These are phyloP conservation scores for Coccyzus lansbergi DNA, from an alignment of 2,797 vertebrate genomes.

Conservation along the genomic window DNA sequence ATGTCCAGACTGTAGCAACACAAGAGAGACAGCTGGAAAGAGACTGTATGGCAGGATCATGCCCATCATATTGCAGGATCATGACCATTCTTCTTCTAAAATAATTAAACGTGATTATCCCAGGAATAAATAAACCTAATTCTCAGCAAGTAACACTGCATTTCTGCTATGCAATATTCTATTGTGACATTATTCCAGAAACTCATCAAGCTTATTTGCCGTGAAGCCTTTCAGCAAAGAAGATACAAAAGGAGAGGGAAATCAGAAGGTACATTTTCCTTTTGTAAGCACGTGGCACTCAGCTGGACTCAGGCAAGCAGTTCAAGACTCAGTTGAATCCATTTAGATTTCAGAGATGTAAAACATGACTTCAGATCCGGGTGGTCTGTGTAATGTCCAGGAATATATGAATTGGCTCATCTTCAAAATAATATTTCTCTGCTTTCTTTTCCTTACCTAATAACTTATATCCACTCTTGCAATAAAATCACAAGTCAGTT, in stretches of 20 bases:
- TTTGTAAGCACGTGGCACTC: neutral
- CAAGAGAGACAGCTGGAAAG: neutral
- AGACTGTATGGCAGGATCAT: neutral
- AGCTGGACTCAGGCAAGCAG: constrained; percentile 31
- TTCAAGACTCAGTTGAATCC: constrained; percentile 16
- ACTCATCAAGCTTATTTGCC: neutral
- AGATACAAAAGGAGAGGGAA: neutral
- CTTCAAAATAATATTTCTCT: constrained; percentile 58
- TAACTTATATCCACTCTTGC: constrained; percentile 54
- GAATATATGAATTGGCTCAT: constrained; percentile 65
- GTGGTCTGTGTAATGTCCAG: constrained; percentile 69
- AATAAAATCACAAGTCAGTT: neutral
- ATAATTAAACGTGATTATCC: neutral
- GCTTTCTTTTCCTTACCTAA: constrained; percentile 63
- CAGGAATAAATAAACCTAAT: neutral
- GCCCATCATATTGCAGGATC: neutral
- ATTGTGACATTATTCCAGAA: neutral
- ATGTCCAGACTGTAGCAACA: neutral
- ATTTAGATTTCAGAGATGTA: constrained; percentile 58
- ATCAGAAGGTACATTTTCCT: constrained; percentile 11
- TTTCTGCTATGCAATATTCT: neutral
- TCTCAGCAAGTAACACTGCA: neutral
- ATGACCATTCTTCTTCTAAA: neutral
- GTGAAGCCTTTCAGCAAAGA: neutral
- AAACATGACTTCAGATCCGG: constrained; percentile 57